Percentiles rank a stretch among this genome's conserved stretches.
Conservation (phyloP, 2,797 vertebrate species). For the Hylomyscus alleni region DNA sequence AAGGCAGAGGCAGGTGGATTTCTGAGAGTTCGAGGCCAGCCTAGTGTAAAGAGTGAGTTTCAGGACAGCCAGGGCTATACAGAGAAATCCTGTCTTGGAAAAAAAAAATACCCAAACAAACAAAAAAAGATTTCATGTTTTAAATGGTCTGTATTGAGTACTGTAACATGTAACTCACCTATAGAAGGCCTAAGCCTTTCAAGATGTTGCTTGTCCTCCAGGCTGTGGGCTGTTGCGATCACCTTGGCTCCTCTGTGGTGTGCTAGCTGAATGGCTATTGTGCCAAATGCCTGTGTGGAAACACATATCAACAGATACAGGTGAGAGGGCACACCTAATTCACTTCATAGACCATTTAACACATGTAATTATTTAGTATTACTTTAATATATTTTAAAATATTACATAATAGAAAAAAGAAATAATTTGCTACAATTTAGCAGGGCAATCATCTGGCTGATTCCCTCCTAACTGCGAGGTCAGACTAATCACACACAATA, state of each 20-base stretch:
- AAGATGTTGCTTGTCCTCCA: slow-evolving; percentile 93
- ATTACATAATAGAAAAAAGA: not conserved
- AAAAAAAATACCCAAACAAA: too few relatives aligned
- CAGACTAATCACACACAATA: not conserved
- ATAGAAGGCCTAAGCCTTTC: slow-evolving; percentile 90
- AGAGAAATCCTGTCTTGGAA: too few relatives aligned
- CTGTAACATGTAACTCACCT: slow-evolving; percentile 88
- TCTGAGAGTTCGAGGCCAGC: too few relatives aligned
- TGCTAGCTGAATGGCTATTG: slow-evolving; percentile 95
- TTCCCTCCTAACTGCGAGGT: not conserved
- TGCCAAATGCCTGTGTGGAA: slow-evolving; percentile 92
- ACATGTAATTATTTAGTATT: not conserved
- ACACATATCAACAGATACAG: not conserved
- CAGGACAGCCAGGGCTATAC: too few relatives aligned
- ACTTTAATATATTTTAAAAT: slow-evolving; percentile 19
- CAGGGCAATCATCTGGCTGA: not conserved
- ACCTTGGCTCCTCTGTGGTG: slow-evolving; percentile 96
- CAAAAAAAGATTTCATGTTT: not conserved
- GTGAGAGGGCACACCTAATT: not conserved
- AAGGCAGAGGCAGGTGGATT: too few relatives aligned
- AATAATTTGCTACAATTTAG: not conserved
- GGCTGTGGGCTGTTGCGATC: slow-evolving; percentile 92
- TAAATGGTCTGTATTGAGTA: slow-evolving; percentile 32
- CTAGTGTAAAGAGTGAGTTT: too few relatives aligned
- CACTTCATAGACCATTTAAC: not conserved